Evolutionary conservation across 2,888 invertebrate genomes (phyloP).

Genomic region (Folsomia candida): DNA sequence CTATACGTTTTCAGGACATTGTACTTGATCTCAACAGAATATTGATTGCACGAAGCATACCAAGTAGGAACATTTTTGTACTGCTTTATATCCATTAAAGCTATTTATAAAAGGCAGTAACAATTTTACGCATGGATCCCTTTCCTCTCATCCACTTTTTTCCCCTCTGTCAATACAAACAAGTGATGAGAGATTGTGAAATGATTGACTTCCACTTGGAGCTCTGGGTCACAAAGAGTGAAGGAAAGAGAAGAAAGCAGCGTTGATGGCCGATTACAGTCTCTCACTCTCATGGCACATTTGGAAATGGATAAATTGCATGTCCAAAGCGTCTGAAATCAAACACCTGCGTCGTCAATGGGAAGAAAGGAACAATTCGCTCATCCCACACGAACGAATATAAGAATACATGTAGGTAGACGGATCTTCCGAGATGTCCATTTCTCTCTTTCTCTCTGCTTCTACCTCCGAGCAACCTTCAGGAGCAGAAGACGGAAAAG

Average conservation of each 20-base stretch:
- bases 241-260: neutral
- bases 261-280: neutral
- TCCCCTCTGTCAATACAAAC: slow-evolving; percentile 4
- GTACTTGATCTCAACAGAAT: too few relatives aligned
- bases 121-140: slow-evolving; percentile 10
- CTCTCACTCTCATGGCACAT: slow-evolving; percentile 2
- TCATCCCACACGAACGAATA: neutral
- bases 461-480: too few relatives aligned
- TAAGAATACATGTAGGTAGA: too few relatives aligned
- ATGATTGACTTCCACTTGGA: neutral
- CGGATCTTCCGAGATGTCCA: too few relatives aligned
- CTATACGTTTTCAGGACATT: too few relatives aligned
- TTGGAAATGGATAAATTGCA: slow-evolving; percentile 9
- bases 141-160: neutral
- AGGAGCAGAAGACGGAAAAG: neutral
- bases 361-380: neutral
- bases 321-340: slow-evolving; percentile 13
- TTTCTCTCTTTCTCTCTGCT: too few relatives aligned
- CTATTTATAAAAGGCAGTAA: neutral
- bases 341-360: slow-evolving; percentile 14
- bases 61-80: too few relatives aligned
- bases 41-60: too few relatives aligned
- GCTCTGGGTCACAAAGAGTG: neutral
- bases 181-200: slow-evolving; percentile 1
- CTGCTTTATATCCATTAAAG: too few relatives aligned